Base-by-base conservation (phyloP, 2,113 vertebrate species). In the Verasper variegatus region DNA sequence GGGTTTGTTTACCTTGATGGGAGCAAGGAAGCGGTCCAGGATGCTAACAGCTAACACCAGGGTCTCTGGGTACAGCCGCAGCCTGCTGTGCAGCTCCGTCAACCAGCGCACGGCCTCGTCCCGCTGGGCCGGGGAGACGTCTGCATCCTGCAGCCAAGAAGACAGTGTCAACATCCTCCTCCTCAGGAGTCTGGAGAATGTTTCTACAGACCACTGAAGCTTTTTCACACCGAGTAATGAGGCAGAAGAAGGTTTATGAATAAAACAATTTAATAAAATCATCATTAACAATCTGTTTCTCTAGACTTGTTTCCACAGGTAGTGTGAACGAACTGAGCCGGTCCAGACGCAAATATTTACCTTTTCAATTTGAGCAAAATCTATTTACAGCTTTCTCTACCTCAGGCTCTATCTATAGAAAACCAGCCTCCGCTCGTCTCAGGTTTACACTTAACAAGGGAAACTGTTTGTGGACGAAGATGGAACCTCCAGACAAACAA, bases 21-120 rank as follows among this genome's bases (percentile, higher is more conserved):
- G 87, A 61, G 96, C 95, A 86, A 99, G 95, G 94, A 99, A 99
- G 86, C 97, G 95, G 89, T 99, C 98, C 93, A 99, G 92, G 88
- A 97, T 96, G 93, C 95, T 96, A 86, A 98, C 95, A 81, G 97
- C 96, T 88, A 98, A 91, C 91, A 96, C 96, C 76, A 99, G 95
- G 1, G 97, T 98, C 94, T 99, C 98, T 93, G 98, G 98, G 92
- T 99, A 97, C 86, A 99, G 96, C 89, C 95, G 95, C 90, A 97
- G 96, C 24, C 94, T 94, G 84, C 94, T 86, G 81, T 98, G 97
- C 83, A 99, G 94, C 90, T 97, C 96, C 73, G 91, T 95, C 93
- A 99, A 83, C 98, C 97, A 99, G 66, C 95, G 95, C 87, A 99
- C 96, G 37, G 96, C 97, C 92, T 98, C 96, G 85, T 99, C 97